A percentile compares a stretch with the other conserved stretches of the same genome.
Conservation (phyloP, 2,113 vertebrate genomes). For the Sinocyclocheilus anophthalmus region DNA sequence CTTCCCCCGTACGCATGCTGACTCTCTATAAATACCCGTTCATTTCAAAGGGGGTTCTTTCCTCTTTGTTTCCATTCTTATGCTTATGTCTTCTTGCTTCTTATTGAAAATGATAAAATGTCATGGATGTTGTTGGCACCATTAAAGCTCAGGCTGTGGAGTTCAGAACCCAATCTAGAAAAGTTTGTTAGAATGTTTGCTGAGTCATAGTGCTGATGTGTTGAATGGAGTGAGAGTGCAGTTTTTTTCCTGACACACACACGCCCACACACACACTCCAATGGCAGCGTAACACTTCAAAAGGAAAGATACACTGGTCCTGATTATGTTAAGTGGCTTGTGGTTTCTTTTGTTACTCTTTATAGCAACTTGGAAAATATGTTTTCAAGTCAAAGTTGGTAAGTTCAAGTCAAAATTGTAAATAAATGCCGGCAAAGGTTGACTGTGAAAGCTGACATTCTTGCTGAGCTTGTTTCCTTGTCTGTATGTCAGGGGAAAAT, state of each 20-base stretch:
- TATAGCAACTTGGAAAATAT: background rate
- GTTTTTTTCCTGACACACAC: background rate
- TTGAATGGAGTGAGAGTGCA: background rate
- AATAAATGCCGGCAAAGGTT: background rate
- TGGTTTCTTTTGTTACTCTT: background rate
- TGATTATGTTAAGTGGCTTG: background rate
- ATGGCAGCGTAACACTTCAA: background rate
- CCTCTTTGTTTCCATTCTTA: constrained; percentile 46
- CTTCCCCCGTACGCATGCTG: constrained; percentile 21
- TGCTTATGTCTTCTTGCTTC: constrained; percentile 24
- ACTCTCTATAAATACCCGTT: constrained; percentile 41
- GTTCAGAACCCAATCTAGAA: constrained; percentile 24
- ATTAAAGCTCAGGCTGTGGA: constrained; percentile 32
- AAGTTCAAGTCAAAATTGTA: background rate
- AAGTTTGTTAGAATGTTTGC: background rate
- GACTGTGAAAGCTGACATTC: background rate
- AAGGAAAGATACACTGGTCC: background rate
- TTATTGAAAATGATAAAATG: constrained; percentile 28
- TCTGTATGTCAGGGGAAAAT: background rate
- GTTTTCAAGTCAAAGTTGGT: background rate
- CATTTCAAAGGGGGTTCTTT: constrained; percentile 31
- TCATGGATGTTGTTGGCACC: background rate
- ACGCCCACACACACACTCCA: background rate
- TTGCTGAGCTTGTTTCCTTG: constrained; percentile 6
- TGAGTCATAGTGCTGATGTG: background rate